A percentile compares a stretch with the other conserved stretches of the same genome.
Conservation (phyloP, 2,113 vertebrate species). For the Cyanoderma ruficeps region DNA sequence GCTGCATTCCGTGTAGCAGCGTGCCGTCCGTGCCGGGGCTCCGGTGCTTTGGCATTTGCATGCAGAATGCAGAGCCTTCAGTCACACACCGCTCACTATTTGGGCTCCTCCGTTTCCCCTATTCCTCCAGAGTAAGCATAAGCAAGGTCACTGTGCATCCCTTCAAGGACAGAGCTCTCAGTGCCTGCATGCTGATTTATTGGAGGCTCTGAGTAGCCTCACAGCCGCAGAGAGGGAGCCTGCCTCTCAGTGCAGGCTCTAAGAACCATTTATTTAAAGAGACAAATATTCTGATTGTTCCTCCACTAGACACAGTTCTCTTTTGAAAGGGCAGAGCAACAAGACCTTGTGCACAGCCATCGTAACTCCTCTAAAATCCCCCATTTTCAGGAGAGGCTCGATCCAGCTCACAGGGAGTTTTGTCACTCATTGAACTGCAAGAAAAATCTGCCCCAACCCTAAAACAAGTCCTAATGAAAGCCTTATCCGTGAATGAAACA, state of each 20-base stretch:
- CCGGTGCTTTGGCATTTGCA: not conserved
- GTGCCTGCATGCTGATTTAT: conserved; percentile 66
- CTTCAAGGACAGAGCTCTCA: conserved; percentile 75
- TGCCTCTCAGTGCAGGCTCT: conserved; percentile 25
- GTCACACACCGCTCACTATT: not conserved
- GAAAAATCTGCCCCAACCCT: not conserved
- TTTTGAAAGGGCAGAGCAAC: not conserved
- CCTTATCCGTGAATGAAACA: not conserved
- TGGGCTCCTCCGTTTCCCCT: not conserved
- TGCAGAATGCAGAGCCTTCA: conserved; percentile 38
- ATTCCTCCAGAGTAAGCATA: conserved; percentile 37
- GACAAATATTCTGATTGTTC: conserved; percentile 60
- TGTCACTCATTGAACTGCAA: not conserved
- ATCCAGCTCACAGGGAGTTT: not conserved
- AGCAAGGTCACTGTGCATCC: conserved; percentile 78
- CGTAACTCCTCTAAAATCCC: not conserved
- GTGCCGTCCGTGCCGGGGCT: not conserved
- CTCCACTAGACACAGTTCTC: not conserved
- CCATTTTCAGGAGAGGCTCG: not conserved
- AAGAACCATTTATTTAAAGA: conserved; percentile 58
- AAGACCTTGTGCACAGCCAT: not conserved
- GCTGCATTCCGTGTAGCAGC: not conserved
- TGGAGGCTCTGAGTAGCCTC: conserved; percentile 29
- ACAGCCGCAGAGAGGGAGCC: conserved; percentile 36
- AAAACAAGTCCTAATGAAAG: not conserved